Evolutionary conservation across 2,888 invertebrate genomes (phyloP).

Genomic region (Buathra laborator): DNA sequence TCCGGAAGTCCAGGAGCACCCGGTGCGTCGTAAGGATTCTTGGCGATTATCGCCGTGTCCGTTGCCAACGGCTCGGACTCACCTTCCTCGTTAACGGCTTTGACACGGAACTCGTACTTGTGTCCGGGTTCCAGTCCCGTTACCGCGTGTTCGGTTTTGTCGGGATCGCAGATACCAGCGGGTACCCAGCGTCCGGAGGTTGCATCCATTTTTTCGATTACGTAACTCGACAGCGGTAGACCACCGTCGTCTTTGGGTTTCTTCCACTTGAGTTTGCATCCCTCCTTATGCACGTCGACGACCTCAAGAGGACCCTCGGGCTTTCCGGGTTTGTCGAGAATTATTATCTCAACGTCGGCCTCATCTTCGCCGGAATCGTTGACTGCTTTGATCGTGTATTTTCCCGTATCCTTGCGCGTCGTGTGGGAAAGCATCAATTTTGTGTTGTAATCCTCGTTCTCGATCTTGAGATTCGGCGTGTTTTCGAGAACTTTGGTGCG

Average conservation of each 20-base stretch:
- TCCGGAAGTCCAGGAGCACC: conserved; percentile 96
- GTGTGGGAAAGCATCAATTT: conserved; percentile 93
- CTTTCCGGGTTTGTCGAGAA: conserved; percentile 94
- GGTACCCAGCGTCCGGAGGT: conserved; percentile 95
- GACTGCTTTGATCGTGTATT: conserved; percentile 96
- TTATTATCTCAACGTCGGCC: conserved; percentile 96
- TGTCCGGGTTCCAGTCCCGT: conserved; percentile 97
- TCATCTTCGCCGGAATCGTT: conserved; percentile 98
- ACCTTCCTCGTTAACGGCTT: conserved; percentile 98
- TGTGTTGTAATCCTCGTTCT: conserved; percentile 96
- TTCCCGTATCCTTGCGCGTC: conserved; percentile 94
- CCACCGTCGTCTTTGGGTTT: conserved; percentile 99
- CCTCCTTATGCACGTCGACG: conserved; percentile 95
- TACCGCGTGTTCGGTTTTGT: conserved; percentile 93
- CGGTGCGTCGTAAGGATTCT: conserved; percentile 98
- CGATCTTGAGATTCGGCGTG: conserved; percentile 90
- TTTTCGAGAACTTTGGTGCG: conserved; percentile 89
- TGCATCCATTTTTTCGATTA: conserved; percentile 97
- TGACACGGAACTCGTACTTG: conserved; percentile 98
- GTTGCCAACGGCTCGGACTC: conserved; percentile 98
- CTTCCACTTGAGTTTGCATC: conserved; percentile 97
- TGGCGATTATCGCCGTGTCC: conserved; percentile 95
- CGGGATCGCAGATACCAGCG: conserved; percentile 93
- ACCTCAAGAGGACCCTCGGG: conserved; percentile 97
- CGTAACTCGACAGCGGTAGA: conserved; percentile 94